Conservation (phyloP, 2,888 invertebrate genomes). For the Trichogramma dendrolimi region DNA sequence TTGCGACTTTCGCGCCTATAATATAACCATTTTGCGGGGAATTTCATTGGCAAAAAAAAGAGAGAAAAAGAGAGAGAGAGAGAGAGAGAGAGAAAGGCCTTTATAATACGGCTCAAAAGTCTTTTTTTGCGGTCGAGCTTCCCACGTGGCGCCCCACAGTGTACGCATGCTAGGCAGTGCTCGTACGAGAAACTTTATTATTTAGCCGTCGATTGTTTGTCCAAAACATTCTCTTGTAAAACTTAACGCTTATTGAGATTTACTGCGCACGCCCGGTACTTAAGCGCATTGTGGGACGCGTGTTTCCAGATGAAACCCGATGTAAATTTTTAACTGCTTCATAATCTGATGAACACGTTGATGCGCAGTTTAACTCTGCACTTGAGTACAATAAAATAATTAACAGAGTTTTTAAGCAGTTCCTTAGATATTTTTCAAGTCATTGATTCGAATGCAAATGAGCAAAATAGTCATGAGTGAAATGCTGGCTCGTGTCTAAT, state of each 20-base stretch:
- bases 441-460: too few species aligned
- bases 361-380: too few species aligned
- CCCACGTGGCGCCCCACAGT: constrained; percentile 47
- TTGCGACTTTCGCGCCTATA: neutral
- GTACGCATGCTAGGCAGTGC: constrained; percentile 40
- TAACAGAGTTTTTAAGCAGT: too few species aligned
- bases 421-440: too few species aligned
- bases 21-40: neutral
- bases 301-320: too few species aligned
- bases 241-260: constrained; percentile 47
- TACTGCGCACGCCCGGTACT: constrained; percentile 38
- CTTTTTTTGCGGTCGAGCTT: constrained; percentile 29
- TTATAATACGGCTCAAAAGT: too few species aligned
- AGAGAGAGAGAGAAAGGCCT: constrained; percentile 1
- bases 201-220: constrained; percentile 52
- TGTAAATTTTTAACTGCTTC: too few species aligned
- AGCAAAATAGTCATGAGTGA: too few species aligned
- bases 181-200: constrained; percentile 45
- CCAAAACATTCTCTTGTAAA: constrained; percentile 49
- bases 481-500: too few species aligned
- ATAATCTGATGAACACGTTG: too few species aligned
- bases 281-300: neutral
- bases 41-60: neutral
- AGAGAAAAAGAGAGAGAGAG: constrained; percentile 1
- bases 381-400: too few species aligned